Evolutionary conservation across 92 coral and sea anemone genomes (phyloP), one percentile per base, ranked within the genome.

Genomic region (Palythoa heliodiscus): DNA sequence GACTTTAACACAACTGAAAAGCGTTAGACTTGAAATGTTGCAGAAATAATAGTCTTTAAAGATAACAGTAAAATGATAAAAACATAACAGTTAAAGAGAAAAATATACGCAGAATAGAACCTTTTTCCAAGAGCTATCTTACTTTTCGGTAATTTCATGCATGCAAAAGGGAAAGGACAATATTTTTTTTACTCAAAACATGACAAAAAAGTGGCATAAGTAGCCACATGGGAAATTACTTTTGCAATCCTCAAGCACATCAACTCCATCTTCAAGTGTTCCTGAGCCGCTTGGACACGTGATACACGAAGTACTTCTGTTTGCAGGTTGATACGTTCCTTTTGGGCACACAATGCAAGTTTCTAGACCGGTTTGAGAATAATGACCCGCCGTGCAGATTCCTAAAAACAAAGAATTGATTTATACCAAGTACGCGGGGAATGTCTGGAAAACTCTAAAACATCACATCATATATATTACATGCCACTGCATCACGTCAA

Each of bases 281-380:
- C 90, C 91, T 16, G 88, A 86, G 14, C 95, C 98, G 35, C 85
- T 70, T 6, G 95, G 93, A 78, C 98, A 94, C 35, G 83, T 38
- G 58, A 87, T 38, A 85, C 97, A 93, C 29, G 85, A 75, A 47
- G 95, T 88, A 76, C 92, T 89, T 24, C 84, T 92, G 80, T 69
- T 86, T 68, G 86, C 61, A 7, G 93, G 83, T 77, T 94, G 98
- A 70, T 92, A 94, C 5, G 93, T 83, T 55, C 93, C 95, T 39
- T 82, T 77, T 13, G 98, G 91, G 63, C 98, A 94, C 7, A 91
- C 93, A 38, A 86, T 52, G 82, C 98, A 94, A 9, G 88, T 89
- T 52, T 87, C 93, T 13, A 92, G 90, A 75, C 95, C 98, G 61
- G 87, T 91, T 47, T 25, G 77, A 20, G 98, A 91, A 77, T 86